phyloP scores from a whole-genome alignment of 2,113 vertebrate genomes.

The Lepus europaeus region DNA sequence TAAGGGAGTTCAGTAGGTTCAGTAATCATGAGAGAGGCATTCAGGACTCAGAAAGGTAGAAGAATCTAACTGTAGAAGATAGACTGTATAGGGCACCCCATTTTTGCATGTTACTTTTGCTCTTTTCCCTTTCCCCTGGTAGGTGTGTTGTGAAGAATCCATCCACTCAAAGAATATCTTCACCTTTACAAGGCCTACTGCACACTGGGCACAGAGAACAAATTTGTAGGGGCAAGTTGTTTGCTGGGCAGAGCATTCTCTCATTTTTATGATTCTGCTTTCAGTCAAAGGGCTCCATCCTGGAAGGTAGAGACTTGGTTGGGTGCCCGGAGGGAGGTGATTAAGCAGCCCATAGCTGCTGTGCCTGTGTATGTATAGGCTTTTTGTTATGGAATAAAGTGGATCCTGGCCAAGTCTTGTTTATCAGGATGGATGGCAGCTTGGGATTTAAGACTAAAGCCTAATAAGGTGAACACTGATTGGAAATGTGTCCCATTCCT shows the following conservation, averaged over 20 bases:
- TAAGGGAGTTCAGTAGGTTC: not conserved
- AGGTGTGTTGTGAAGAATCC: not conserved
- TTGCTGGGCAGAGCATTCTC: not conserved
- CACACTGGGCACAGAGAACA: not conserved
- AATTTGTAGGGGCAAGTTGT: not conserved
- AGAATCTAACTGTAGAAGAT: not conserved
- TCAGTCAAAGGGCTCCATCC: not conserved
- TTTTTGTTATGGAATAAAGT: not conserved
- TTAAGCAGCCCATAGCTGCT: not conserved
- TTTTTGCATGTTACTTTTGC: not conserved
- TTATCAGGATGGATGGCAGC: not conserved
- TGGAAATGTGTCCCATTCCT: not conserved
- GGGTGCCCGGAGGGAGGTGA: not conserved
- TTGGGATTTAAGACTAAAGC: not conserved
- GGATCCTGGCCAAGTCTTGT: not conserved
- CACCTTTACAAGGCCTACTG: not conserved
- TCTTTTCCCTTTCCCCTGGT: not conserved
- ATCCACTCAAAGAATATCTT: not conserved
- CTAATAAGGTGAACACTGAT: not conserved
- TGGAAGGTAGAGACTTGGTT: not conserved
- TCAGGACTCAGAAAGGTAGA: not conserved
- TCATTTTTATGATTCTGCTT: not conserved
- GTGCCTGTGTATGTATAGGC: not conserved
- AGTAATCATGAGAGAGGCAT: not conserved
- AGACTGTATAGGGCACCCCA: no score